Conservation (phyloP, 2,113 vertebrate species). For the Chelonoidis abingdonii region DNA sequence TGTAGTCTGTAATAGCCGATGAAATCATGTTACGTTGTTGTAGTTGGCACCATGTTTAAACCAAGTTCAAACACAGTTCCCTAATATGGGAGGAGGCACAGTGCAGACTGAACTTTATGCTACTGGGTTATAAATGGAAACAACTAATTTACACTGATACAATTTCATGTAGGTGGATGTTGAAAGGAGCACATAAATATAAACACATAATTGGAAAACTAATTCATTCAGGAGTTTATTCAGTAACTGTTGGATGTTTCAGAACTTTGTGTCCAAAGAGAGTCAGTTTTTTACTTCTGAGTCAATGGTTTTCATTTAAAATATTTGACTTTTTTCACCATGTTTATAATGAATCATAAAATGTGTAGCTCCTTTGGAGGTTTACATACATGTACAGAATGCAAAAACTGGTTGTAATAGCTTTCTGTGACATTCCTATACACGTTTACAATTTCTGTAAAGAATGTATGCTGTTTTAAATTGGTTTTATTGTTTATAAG, state of each 20-base stretch:
- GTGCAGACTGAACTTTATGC: not conserved
- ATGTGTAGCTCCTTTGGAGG: not conserved
- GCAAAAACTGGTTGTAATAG: not conserved
- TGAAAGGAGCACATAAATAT: not conserved
- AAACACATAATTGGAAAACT: not conserved
- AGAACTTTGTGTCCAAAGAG: not conserved
- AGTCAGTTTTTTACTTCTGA: not conserved
- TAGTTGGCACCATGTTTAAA: not conserved
- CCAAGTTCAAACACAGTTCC: not conserved
- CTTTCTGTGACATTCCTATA: not conserved
- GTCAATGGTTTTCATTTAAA: not conserved
- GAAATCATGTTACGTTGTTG: rapidly evolving
- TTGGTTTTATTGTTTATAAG: not conserved
- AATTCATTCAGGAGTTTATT: not conserved
- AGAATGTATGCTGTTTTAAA: not conserved
- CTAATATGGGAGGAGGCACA: not conserved
- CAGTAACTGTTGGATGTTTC: not conserved
- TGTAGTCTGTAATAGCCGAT: not conserved
- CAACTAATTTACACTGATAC: not conserved
- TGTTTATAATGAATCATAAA: not conserved
- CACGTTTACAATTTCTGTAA: not conserved
- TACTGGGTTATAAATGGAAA: not conserved
- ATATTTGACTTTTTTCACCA: not conserved
- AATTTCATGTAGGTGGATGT: not conserved
- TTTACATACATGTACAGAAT: not conserved